Conservation (phyloP, 2,888 invertebrate genomes). For the Drosophila atripex region DNA sequence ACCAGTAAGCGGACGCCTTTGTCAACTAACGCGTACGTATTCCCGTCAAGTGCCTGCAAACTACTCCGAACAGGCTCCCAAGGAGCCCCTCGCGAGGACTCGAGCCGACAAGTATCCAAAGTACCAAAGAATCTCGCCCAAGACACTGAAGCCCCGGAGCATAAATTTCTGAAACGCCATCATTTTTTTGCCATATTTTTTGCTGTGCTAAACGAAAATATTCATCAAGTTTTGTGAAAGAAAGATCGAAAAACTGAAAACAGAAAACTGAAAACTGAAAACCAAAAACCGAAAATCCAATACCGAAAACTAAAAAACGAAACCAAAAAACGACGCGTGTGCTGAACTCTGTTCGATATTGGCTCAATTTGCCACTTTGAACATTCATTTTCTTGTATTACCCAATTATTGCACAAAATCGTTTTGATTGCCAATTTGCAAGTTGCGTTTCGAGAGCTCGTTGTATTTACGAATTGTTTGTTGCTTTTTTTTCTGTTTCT, state of each 20-base stretch:
- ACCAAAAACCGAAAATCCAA: slow-evolving; percentile 2
- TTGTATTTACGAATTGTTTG: neutral
- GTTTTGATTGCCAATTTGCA: slow-evolving; percentile 46
- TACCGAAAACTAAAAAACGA: neutral
- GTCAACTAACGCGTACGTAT: slow-evolving; percentile 45
- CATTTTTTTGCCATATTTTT: slow-evolving; percentile 33
- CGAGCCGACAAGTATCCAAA: neutral
- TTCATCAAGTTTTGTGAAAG: slow-evolving; percentile 18
- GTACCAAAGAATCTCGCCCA: too few relatives aligned
- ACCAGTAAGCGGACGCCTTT: slow-evolving; percentile 15
- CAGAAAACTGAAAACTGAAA: neutral
- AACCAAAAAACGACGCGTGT: slow-evolving; percentile 51
- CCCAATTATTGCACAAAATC: slow-evolving; percentile 42
- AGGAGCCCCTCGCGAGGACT: slow-evolving; percentile 10
- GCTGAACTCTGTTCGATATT: slow-evolving; percentile 48
- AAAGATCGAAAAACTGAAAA: slow-evolving; percentile 3
- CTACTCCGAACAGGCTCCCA: neutral
- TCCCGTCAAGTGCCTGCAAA: slow-evolving; percentile 17
- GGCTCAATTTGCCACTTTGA: slow-evolving; percentile 39
- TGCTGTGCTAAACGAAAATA: slow-evolving; percentile 20
- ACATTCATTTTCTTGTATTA: slow-evolving; percentile 33
- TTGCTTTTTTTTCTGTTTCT: neutral
- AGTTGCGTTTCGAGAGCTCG: slow-evolving; percentile 33
- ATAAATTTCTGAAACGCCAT: slow-evolving; percentile 14
- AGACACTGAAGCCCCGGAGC: slow-evolving; percentile 7